Evolutionary conservation across 2,888 invertebrate genomes (phyloP).

Genomic region (Troilus luridus): DNA sequence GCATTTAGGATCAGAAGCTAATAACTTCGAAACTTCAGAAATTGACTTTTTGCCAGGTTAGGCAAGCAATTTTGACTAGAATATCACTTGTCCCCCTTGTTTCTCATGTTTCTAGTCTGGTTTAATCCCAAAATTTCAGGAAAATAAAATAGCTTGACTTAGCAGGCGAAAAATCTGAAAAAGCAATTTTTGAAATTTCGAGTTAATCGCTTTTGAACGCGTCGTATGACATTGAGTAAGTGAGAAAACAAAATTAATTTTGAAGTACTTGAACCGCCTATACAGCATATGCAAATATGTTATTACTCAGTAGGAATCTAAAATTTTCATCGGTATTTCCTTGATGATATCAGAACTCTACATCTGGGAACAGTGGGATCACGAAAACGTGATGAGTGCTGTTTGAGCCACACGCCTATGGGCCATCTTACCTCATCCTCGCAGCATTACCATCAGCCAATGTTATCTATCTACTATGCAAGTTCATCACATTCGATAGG

Average conservation of each 20-base stretch:
- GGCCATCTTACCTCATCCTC: constrained; percentile 21
- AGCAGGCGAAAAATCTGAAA: too few species aligned
- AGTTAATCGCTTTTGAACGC: neutral
- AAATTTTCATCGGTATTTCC: constrained; percentile 6
- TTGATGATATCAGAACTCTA: constrained; percentile 40
- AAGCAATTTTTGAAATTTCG: too few species aligned
- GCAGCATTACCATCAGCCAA: constrained; percentile 9
- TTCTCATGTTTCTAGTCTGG: too few species aligned
- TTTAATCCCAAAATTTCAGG: too few species aligned
- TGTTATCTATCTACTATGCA: neutral
- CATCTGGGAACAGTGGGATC: constrained; percentile 1
- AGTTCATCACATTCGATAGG: neutral
- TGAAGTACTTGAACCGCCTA: neutral
- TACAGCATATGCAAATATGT: neutral
- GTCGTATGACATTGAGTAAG: neutral
- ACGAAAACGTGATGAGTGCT: constrained; percentile 26
- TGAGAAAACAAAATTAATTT: neutral
- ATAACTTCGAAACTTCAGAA: too few species aligned
- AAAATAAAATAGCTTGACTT: too few species aligned
- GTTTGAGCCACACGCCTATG: constrained; percentile 28
- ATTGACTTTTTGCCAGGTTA: too few species aligned
- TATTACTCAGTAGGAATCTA: neutral
- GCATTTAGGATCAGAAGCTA: too few species aligned
- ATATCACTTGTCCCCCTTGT: too few species aligned
- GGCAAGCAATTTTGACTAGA: too few species aligned